These are phyloP conservation scores for Hippopotamus amphibius DNA, from an alignment of 2,113 vertebrate species.

Conservation along the genomic window DNA sequence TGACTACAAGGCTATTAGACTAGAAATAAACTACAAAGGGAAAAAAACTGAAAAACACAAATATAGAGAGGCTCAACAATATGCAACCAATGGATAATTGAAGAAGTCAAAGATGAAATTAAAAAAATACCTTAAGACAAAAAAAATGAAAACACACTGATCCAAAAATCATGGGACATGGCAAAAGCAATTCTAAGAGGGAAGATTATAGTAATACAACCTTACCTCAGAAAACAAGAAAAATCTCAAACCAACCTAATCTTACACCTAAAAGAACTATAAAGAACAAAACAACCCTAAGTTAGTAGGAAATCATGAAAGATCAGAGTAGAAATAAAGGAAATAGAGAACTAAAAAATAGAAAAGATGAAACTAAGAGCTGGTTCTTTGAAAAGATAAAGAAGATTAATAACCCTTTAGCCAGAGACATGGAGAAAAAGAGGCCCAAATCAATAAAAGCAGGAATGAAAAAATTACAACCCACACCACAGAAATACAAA, in stretches of 20 bases:
- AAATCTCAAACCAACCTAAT: neutral
- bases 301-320: neutral
- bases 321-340: neutral
- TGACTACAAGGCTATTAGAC: neutral
- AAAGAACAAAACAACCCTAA: neutral
- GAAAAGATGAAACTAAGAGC: neutral
- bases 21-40: neutral
- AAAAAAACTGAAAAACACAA: neutral
- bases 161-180: neutral
- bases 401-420: neutral
- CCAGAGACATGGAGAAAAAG: neutral
- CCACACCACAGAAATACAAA: neutral
- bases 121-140: neutral
- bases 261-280: neutral
- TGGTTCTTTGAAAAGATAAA: neutral
- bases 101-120: neutral
- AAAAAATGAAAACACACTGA: neutral
- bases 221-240: neutral
- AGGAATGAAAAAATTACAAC: neutral
- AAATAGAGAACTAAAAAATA: neutral
- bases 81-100: neutral
- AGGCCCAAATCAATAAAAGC: neutral
- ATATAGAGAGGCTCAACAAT: neutral
- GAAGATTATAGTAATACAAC: neutral
- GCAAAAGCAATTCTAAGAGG: neutral